phyloP scores from a whole-genome alignment of 2,797 vertebrate species.

The Hypotaenidia philippensis region DNA sequence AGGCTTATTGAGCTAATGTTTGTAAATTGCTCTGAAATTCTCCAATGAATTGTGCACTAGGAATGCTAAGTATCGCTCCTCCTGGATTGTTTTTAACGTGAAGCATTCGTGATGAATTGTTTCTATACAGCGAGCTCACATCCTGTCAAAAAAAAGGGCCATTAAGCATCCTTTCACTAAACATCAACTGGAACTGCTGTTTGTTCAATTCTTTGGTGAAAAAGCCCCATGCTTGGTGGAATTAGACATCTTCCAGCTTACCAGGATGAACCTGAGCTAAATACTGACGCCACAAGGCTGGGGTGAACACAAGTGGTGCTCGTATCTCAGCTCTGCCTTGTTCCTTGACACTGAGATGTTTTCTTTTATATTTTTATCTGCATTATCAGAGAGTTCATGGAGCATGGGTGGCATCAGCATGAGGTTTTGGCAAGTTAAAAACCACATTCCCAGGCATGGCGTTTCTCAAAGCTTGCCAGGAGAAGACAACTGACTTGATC shows the following conservation, averaged over 20 bases:
- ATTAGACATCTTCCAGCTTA: background rate
- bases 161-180: constrained; percentile 43
- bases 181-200: background rate
- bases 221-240: background rate
- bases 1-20: constrained; percentile 64
- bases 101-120: constrained; percentile 51
- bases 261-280: constrained; percentile 1
- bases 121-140: constrained; percentile 41
- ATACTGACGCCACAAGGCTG: background rate
- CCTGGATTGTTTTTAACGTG: constrained; percentile 24
- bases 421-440: background rate
- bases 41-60: constrained; percentile 49
- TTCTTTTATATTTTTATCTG: background rate
- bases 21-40: constrained; percentile 64
- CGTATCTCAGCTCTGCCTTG: background rate
- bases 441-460: background rate
- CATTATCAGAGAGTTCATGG: background rate
- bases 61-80: constrained; percentile 62
- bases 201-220: constrained; percentile 31
- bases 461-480: background rate
- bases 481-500: background rate
- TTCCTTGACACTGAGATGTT: background rate
- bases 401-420: background rate
- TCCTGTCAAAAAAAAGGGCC: constrained; percentile 23
- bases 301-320: background rate